Evolutionary conservation across 2,797 vertebrate genomes (phyloP), one percentile per base, ranked within the genome.

Genomic region (Hypotaenidia okinawae): DNA sequence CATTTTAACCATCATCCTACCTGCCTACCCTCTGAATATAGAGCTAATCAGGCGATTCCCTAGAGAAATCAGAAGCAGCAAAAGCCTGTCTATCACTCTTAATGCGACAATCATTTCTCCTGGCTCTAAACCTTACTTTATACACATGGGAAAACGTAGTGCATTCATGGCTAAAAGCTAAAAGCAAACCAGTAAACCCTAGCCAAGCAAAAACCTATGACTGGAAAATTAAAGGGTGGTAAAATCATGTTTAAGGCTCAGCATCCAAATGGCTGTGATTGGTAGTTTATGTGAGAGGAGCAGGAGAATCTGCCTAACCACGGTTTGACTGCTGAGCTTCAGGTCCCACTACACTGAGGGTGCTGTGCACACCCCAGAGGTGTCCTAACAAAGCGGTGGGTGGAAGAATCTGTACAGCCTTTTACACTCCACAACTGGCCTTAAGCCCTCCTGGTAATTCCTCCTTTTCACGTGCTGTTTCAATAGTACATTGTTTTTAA

Each of bases 281-380:
- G 22, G n/a, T 18, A 41, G 0, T 0, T 43, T 30, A 28, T 25
- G 8, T 8, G 4, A 67, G 2, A 61, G 25, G 1, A 68, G 30
- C 27, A 43, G 6, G 25, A 78, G 28, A 51, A 14, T 14, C 45
- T 35, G 52, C 14, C 33, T 15, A 11, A 5, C 28, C 33, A 27
- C 0, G 1, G n/a, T 25, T 0, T 1, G 68, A 33, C 24, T 52
- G 49, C 25, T 57, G 41, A 66, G 16, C 41, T 76, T 72, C 27
- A 28, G 8, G 24, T 54, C 27, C 41, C 16, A 51, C n/a, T 33
- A 41, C 69, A 25, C 59, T 33, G 18, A 54, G 55, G 16, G 25
- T 16, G n/a, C 58, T 51, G 16, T 5, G 21, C 5, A 33, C 1
- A 2, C 24, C 23, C 22, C 16, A 24, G 45, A 61, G 24, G 24